Conservation (phyloP, 1,140 invertebrate species). For the Macrocentrus cingulum region DNA sequence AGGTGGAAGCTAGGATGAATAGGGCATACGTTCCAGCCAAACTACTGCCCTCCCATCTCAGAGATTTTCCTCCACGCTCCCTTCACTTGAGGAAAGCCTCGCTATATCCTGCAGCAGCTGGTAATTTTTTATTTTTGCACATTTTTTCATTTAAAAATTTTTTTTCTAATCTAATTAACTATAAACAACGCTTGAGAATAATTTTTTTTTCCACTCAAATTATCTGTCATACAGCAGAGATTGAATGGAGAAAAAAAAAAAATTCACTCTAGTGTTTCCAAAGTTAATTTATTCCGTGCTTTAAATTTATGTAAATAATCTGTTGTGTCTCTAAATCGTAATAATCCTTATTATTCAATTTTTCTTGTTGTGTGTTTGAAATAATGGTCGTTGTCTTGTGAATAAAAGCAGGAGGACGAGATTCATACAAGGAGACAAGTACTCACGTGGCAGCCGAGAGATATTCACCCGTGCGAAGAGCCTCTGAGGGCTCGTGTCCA, state of each 20-base stretch:
- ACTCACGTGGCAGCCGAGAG: conserved; percentile 67
- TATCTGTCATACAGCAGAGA: no score
- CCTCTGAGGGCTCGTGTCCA: conserved; percentile 74
- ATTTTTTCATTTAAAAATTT: conserved; percentile 33
- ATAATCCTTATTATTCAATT: conserved; percentile 11
- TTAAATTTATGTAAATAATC: background rate
- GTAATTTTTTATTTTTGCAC: conserved; percentile 48
- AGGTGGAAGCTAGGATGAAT: conserved; percentile 87
- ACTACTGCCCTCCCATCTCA: conserved; percentile 58
- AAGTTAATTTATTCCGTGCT: no score
- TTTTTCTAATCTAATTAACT: no score
- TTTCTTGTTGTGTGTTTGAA: no score
- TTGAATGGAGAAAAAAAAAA: no score
- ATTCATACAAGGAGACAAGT: conserved; percentile 57
- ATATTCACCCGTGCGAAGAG: conserved; percentile 86
- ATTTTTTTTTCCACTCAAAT: no score
- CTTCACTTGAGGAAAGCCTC: conserved; percentile 56
- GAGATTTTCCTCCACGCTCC: conserved; percentile 44
- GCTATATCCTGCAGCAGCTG: conserved; percentile 51
- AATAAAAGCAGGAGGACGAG: conserved; percentile 47
- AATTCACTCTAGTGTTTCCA: no score
- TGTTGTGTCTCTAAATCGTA: conserved; percentile 5
- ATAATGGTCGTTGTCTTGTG: conserved; percentile 12
- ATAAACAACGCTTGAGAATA: no score
- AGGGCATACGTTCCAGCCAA: conserved; percentile 74